Conservation (phyloP, 2,888 invertebrate genomes). For the Drosophila merina region DNA sequence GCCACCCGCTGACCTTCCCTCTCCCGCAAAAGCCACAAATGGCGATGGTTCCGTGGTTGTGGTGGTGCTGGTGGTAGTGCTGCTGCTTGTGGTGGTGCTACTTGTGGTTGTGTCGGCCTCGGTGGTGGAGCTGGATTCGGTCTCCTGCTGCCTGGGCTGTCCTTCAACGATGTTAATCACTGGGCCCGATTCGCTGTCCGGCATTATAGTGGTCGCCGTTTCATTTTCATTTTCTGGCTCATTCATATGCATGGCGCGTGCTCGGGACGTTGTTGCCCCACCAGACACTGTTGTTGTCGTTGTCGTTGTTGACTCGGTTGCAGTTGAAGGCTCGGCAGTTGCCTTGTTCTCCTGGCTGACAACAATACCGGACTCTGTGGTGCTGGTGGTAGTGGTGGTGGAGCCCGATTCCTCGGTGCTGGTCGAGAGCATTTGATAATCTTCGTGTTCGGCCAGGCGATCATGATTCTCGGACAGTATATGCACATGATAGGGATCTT, state of each 20-base stretch:
- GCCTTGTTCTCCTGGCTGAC: slow-evolving; percentile 73
- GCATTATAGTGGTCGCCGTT: slow-evolving; percentile 50
- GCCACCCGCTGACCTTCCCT: slow-evolving; percentile 75
- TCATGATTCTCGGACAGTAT: slow-evolving; percentile 82
- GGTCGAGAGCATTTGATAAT: slow-evolving; percentile 80
- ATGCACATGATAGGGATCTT: slow-evolving; percentile 82
- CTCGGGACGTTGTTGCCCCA: slow-evolving; percentile 63
- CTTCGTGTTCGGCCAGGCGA: slow-evolving; percentile 81
- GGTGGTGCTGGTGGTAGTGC: slow-evolving; percentile 41
- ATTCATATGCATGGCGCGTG: slow-evolving; percentile 81
- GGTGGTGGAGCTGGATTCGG: slow-evolving; percentile 31
- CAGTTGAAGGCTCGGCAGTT: slow-evolving; percentile 63
- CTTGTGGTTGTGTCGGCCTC: slow-evolving; percentile 23
- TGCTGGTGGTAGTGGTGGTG: slow-evolving; percentile 35
- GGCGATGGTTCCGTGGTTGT: slow-evolving; percentile 48
- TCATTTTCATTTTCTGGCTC: slow-evolving; percentile 52
- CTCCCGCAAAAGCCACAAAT: slow-evolving; percentile 71
- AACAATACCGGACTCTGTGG: slow-evolving; percentile 56
- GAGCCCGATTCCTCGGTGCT: slow-evolving; percentile 73
- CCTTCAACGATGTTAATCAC: slow-evolving; percentile 79
- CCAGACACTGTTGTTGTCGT: slow-evolving; percentile 26
- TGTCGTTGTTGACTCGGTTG: slow-evolving; percentile 34
- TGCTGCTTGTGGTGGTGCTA: slow-evolving; percentile 40
- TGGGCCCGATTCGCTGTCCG: slow-evolving; percentile 52
- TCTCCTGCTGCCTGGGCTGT: slow-evolving; percentile 56